Base-by-base conservation (phyloP, 2,113 vertebrate species). In the Mustela nigripes region DNA sequence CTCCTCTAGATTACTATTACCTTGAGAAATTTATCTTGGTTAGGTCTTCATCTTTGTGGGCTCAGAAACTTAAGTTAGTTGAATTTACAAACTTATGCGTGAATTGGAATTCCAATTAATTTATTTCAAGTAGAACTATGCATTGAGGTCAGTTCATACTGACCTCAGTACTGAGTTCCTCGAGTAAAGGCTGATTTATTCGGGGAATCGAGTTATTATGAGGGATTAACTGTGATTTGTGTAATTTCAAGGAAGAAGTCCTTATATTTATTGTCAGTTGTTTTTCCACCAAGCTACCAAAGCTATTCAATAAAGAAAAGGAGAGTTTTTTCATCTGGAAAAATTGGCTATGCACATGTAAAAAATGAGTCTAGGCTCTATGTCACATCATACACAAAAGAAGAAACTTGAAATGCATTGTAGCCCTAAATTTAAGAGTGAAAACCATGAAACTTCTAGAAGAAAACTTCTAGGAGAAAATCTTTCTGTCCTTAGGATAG, bases 381-480 rank as follows among this genome's bases (percentile, higher is more conserved):
- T n/a, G 10, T 71, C 28, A 87, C 4, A 82, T 3, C 22, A 62
- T 53, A 24, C 26, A 63, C 33, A 78, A 16, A 87, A 56, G 36
- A 24, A 11, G 73, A 28, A 94, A 42, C 22, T 83, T 19, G 50
- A 89, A 92, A 89, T 81, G 2, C 12, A 24, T 58, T 21, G 33
- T n/a, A 71, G 9, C 19, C 15, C 24, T 91, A 91, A 67, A 53
- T 33, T 91, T 92, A 67, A 80, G 60, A 53, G 10, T 8, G 58
- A 90, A 90, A 86, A 93, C 45, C 9, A 12, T 86, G 62, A 87
- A 69, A 48, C 16, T 87, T 87, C 15, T 95, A 81, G 22, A 65
- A 79, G 22, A 97, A 65, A 31, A 50, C 28, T 74, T 45, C 10
- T 58, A 60, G 16, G 2, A 85, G 36, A 85, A 97, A 69, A 65